Evolutionary conservation across 2,797 vertebrate species (phyloP), one percentile per base, ranked within the genome.

Genomic region (Anguilla marmorata): DNA sequence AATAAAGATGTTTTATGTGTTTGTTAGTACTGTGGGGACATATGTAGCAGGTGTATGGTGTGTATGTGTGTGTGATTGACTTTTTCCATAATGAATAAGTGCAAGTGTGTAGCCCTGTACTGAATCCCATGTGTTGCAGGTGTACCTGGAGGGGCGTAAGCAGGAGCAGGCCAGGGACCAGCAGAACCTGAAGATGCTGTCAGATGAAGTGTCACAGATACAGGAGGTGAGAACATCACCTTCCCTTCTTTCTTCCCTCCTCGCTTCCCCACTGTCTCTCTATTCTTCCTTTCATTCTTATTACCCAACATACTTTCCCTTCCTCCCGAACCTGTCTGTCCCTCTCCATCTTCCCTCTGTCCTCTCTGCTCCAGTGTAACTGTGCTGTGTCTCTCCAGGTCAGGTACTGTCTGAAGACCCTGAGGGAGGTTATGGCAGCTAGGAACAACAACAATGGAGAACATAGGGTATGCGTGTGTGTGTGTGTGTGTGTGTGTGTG

Each of bases 201-300:
- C 97, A 72, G 98, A 97, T 0, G 97, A 99, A 91, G 97, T 97
- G 79, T 96, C 97, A 33, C 97, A 98, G 88, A 97, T 98, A 72
- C 97, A 98, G 88, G 98, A 98, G 97, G 98, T 98, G 24, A 93
- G 94, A 90, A 88, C 4, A 37, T 88, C 86, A 89, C 33, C 52
- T 74, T 8, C 3, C 3, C 91, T 88, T 48, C 84, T 90, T 88
- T 92, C 91, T 88, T 90, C 12, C 86, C 92, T 88, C 91, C 88
- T 88, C 37, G 74, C 52, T 52, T 9, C 52, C 54, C 54, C 14
- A 16, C 54, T 56, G 54, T 56, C 88, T 88, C 33, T 80, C 1
- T 90, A 94, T 94, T 0, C 69, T 92, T 50, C 92, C 94, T 5
- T 95, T 94, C 90, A 93, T 87, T 90, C 95, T 93, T 92, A 94